phyloP scores from a whole-genome alignment of 2,797 vertebrate genomes.

The Cyclura pinguis region DNA sequence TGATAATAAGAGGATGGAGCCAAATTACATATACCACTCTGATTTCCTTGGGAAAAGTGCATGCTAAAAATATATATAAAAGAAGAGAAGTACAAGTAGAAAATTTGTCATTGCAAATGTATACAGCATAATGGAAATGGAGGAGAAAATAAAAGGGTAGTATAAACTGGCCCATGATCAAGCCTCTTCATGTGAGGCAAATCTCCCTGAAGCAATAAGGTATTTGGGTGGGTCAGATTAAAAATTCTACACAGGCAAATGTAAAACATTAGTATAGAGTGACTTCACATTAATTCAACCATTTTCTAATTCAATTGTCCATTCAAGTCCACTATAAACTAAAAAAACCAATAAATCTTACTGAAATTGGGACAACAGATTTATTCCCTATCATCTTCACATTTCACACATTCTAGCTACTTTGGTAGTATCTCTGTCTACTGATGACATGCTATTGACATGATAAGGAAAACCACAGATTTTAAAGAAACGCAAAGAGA shows the following conservation, averaged over 20 bases:
- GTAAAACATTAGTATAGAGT: constrained; percentile 1
- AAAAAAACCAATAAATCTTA: constrained; percentile 19
- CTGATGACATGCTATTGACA: constrained; percentile 41
- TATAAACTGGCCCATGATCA: constrained; percentile 27
- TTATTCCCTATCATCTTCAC: constrained; percentile 39
- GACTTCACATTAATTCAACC: constrained; percentile 45
- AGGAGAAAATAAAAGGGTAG: constrained; percentile 18
- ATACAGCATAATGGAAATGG: constrained; percentile 37
- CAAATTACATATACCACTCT: background rate
- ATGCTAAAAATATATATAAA: constrained; percentile 4
- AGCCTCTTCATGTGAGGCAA: constrained; percentile 20
- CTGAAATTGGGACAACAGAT: constrained; percentile 46
- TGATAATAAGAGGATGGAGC: background rate
- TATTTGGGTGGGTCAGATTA: accelerated
- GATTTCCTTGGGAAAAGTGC: background rate
- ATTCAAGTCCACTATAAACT: constrained; percentile 50
- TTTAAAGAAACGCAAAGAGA: background rate
- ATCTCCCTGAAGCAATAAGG: background rate
- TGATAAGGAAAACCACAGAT: constrained; percentile 32
- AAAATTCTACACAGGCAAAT: constrained; percentile 9
- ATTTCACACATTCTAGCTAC: constrained; percentile 50
- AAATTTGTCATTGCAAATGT: constrained; percentile 47
- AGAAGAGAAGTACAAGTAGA: constrained; percentile 39
- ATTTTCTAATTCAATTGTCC: constrained; percentile 42
- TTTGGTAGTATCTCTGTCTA: constrained; percentile 35